Evolutionary conservation across 1,140 invertebrate genomes (phyloP).

Genomic region (Rhyzopertha dominica): DNA sequence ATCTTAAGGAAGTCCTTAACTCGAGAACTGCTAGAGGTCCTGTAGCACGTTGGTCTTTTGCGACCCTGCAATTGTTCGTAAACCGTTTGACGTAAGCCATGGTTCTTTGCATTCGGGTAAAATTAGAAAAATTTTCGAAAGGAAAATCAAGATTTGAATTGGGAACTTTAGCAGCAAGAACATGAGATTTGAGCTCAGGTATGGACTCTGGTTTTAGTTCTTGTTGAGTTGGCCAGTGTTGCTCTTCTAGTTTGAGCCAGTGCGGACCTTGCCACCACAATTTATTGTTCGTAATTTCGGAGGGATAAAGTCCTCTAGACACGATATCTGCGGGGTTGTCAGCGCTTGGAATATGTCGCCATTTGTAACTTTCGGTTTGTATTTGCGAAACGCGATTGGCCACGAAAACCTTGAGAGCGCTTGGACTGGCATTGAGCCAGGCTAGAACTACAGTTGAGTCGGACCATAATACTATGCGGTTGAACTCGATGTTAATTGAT

Average conservation of each 20-base stretch:
- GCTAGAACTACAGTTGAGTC: slow-evolving; percentile 39
- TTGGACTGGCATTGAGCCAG: slow-evolving; percentile 34
- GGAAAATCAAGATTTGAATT: slow-evolving; percentile 9
- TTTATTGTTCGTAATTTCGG: not conserved
- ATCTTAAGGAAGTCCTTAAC: not conserved
- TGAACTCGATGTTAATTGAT: not conserved
- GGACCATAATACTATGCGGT: slow-evolving; percentile 29
- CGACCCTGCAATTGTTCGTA: slow-evolving; percentile 9
- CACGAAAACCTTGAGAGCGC: slow-evolving; percentile 31
- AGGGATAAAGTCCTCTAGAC: not conserved
- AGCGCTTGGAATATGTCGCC: not conserved
- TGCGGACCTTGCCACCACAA: slow-evolving; percentile 3
- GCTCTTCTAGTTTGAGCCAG: too few species aligned
- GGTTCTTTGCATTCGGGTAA: slow-evolving; percentile 10
- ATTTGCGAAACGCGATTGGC: slow-evolving; percentile 34
- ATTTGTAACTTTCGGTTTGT: slow-evolving; percentile 10
- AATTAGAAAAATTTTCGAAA: slow-evolving; percentile 5
- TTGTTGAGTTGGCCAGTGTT: too few species aligned
- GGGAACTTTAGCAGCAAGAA: slow-evolving; percentile 11
- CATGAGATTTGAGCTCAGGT: too few species aligned
- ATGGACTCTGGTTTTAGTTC: too few species aligned
- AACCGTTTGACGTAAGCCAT: slow-evolving; percentile 16
- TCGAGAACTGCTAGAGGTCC: slow-evolving; percentile 12
- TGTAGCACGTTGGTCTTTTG: not conserved
- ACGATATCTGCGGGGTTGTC: not conserved